Conservation (phyloP, 2,797 vertebrate genomes). For the Masticophis lateralis region DNA sequence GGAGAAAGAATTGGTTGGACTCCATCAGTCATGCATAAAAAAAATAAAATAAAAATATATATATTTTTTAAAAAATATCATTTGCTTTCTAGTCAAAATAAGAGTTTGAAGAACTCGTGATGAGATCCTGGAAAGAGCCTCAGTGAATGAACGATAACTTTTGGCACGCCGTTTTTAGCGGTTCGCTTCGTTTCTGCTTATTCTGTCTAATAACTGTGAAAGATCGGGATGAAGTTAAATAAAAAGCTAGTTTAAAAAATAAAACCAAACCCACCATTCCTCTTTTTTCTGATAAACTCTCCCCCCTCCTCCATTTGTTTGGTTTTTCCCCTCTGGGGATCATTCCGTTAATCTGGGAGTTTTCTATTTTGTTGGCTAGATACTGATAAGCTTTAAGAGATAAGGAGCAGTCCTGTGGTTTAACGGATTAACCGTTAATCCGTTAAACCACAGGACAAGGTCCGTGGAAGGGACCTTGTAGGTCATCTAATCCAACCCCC, state of each 20-base stretch:
- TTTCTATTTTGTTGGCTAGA: not conserved
- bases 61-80: not conserved
- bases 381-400: not conserved
- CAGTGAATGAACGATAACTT: not conserved
- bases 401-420: not conserved
- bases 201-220: not conserved
- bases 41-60: too few species aligned
- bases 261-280: not conserved
- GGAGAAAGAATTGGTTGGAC: not conserved
- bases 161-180: not conserved
- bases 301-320: not conserved
- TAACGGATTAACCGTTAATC: too few species aligned
- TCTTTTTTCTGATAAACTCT: not conserved
- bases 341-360: not conserved
- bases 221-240: not conserved
- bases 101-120: not conserved
- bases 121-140: not conserved
- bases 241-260: not conserved
- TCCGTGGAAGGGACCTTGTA: too few species aligned
- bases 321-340: not conserved
- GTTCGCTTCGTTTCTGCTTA: not conserved
- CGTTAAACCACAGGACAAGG: too few species aligned
- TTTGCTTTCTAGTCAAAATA: not conserved
- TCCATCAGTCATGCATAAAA: not conserved
- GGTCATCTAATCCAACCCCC: too few species aligned